Conservation (phyloP, 2,888 invertebrate species). For the Unio delphinus region DNA sequence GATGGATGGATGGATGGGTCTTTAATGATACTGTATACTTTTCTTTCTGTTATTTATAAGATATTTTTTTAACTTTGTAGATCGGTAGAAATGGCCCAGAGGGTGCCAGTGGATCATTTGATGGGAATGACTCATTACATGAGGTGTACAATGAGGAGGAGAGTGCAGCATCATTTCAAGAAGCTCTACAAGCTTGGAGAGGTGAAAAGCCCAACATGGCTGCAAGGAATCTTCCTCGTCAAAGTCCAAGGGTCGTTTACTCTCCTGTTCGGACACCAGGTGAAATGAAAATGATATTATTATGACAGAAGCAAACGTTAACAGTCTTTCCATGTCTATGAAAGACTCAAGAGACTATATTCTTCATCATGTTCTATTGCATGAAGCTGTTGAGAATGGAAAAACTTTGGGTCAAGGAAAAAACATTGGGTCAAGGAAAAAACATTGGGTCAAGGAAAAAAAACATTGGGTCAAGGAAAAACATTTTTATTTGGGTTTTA, state of each 20-base stretch:
- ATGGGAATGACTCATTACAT: constrained; percentile 49
- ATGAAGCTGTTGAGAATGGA: too few relatives aligned
- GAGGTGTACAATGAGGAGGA: constrained; percentile 67
- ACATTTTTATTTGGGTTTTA: too few relatives aligned
- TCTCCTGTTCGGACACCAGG: constrained; percentile 47
- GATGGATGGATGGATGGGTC: too few relatives aligned
- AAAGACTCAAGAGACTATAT: too few relatives aligned
- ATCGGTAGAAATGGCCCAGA: constrained; percentile 48
- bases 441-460: too few relatives aligned
- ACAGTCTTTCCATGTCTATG: too few relatives aligned
- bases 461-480: too few relatives aligned
- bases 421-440: too few relatives aligned
- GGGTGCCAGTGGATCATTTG: constrained; percentile 53
- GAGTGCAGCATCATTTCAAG: constrained; percentile 68
- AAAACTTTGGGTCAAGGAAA: too few relatives aligned
- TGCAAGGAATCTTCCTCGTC: background rate
- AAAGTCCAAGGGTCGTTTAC: constrained; percentile 9
- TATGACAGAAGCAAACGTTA: too few relatives aligned
- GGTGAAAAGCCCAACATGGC: constrained; percentile 8
- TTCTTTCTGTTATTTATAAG: background rate
- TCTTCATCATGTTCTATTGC: too few relatives aligned
- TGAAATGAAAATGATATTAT: constrained; percentile 16
- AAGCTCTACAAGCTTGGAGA: constrained; percentile 66
- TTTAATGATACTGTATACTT: too few relatives aligned
- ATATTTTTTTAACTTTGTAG: background rate